These are phyloP conservation scores for Hermatobates lingyangjiaoensis DNA, from an alignment of 1,140 invertebrate genomes.

Conservation along the genomic window DNA sequence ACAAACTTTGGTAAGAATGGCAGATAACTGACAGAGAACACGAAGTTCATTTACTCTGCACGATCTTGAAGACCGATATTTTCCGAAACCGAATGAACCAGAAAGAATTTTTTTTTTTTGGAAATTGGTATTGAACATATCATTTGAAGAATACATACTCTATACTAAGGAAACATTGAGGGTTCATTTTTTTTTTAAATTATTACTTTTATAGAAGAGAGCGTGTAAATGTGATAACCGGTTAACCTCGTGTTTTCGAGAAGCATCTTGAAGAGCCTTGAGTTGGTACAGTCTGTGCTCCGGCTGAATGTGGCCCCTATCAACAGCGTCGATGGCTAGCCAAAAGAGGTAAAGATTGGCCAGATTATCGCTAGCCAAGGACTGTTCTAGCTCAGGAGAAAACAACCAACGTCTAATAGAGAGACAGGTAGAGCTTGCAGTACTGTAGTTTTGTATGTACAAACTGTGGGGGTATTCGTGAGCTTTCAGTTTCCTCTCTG, in stretches of 20 bases:
- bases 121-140: no score
- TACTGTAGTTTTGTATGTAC: conserved; percentile 98
- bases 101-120: no score
- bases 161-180: no score
- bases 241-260: conserved; percentile 57
- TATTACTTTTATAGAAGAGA: conserved; percentile 3
- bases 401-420: conserved; percentile 88
- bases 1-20: no score
- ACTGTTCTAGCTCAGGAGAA: conserved; percentile 49
- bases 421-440: conserved; percentile 92
- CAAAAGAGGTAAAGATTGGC: conserved; percentile 55
- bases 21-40: no score
- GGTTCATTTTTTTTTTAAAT: no score
- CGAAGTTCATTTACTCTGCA: no score
- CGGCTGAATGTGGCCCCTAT: conserved; percentile 73
- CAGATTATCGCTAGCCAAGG: conserved; percentile 35
- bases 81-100: no score
- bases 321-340: conserved; percentile 86
- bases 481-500: conserved; percentile 82
- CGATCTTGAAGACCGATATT: no score
- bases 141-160: no score
- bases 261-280: conserved; percentile 80
- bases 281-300: conserved; percentile 83
- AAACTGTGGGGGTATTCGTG: conserved; percentile 91
- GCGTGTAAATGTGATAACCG: neutral